Evolutionary conservation across 2,888 invertebrate genomes (phyloP), one percentile per base, ranked within the genome.

Genomic region (Chrysolina haemoptera): DNA sequence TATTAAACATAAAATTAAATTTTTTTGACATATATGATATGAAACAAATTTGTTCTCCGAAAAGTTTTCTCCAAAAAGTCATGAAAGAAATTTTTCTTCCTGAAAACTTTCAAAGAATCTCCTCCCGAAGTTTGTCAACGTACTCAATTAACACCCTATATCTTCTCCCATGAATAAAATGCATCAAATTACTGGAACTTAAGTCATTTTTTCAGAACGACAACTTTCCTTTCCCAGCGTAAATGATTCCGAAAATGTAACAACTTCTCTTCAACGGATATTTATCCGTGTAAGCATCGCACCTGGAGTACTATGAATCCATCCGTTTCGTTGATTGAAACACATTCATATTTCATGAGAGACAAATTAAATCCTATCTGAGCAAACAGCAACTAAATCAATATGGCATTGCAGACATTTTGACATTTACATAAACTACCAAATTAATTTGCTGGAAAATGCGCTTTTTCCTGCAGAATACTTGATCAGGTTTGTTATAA

Each of bases 341-440:
- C 20, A 12, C 53, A 53, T 53, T 53, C 18, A 53, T 53, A 53
- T 12, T 53, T 20, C 20, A 53, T 53, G 20, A 11, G 53, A 53
- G 20, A 53, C 18, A 53, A 20, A 6, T 48, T 48, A 48, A 48
- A 48, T 16, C 16, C 16, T 48, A 16, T 16, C 48, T 48, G 16
- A 48, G 16, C 20, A 53, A 53, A 53, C 14, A 53, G 53, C 53
- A 53, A 53, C 18, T 53, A 12, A 53, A 53, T 53, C 53, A 53
- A 53, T 53, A 20, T 20, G 53, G 11, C 53, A 20, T 53, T 53
- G 20, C 12, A 53, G 53, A 53, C 53, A 16, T 48, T 16, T 48
- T 16, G n/a, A 16, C 48, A 20, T 53, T 4, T 20, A 11, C 20
- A 53, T 53, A 53, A 53, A 53, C 53, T 53, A 18, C 20, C 18